These are phyloP conservation scores for Cyanoderma ruficeps DNA, from an alignment of 2,113 vertebrate species.

Conservation along the genomic window DNA sequence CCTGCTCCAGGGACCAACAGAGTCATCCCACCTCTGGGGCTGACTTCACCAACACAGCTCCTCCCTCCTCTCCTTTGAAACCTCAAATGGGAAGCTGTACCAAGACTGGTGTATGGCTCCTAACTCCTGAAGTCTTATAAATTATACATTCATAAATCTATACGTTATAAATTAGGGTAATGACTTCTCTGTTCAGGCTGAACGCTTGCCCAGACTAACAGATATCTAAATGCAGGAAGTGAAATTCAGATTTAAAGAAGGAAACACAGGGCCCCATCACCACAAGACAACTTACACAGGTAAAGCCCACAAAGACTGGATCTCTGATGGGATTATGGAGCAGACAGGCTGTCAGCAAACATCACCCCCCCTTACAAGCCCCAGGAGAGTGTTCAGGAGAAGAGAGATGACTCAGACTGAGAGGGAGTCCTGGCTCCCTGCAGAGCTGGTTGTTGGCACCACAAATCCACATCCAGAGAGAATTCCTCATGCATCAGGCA, in stretches of 20 bases:
- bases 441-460: background rate
- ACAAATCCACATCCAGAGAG: background rate
- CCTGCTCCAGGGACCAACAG: rapidly evolving
- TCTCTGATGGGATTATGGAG: background rate
- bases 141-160: background rate
- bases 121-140: background rate
- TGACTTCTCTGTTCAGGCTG: background rate
- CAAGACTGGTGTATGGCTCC: background rate
- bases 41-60: background rate
- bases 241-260: background rate
- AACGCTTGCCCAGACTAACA: rapidly evolving
- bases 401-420: background rate
- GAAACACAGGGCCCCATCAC: background rate
- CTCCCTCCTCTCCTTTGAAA: background rate
- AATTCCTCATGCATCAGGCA: background rate
- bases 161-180: background rate
- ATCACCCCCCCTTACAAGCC: background rate
- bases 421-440: background rate
- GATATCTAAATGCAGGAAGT: background rate
- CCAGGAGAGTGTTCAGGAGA: background rate
- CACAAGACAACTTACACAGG: background rate
- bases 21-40: rapidly evolving
- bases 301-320: background rate
- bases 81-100: background rate
- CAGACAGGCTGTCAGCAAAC: background rate